These are phyloP conservation scores for Myripristis murdjan DNA, from an alignment of 2,797 vertebrate genomes.

Conservation along the genomic window DNA sequence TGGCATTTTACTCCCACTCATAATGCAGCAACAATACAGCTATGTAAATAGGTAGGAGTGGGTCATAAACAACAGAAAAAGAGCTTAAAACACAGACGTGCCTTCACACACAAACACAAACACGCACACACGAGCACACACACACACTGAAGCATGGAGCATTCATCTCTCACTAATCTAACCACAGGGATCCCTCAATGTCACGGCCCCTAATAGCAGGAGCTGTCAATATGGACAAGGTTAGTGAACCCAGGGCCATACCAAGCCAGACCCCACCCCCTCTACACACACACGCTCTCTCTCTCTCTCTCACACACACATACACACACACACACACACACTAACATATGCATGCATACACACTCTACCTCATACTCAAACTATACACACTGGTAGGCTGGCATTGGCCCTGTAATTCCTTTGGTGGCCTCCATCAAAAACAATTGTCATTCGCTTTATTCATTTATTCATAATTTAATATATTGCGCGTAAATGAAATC, in stretches of 20 bases:
- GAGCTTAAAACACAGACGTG: not conserved
- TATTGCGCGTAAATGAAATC: not conserved
- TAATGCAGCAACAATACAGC: conserved; percentile 49
- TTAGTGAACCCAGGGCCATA: conserved; percentile 78
- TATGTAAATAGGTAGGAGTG: conserved; percentile 61
- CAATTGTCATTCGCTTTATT: not conserved
- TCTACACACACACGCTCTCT: too few species aligned
- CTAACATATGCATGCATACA: conserved; percentile 33
- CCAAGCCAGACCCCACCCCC: conserved; percentile 71
- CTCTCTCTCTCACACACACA: conserved; percentile 39
- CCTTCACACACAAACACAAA: conserved; percentile 27
- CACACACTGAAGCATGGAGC: conserved; percentile 59
- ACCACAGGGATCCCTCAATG: conserved; percentile 78
- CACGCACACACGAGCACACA: conserved; percentile 43
- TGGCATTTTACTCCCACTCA: conserved; percentile 52
- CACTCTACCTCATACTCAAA: conserved; percentile 19
- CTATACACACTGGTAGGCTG: not conserved
- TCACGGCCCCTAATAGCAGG: conserved; percentile 80
- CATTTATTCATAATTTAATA: conserved; percentile 1
- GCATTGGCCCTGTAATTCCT: not conserved
- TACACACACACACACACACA: conserved; percentile 31
- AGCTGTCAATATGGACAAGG: conserved; percentile 85
- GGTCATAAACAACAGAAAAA: conserved; percentile 61
- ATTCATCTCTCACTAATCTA: conserved; percentile 83
- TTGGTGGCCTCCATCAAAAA: conserved; percentile 28